phyloP scores from a whole-genome alignment of 92 coral and sea anemone genomes.

The Blastomussa wellsi region DNA sequence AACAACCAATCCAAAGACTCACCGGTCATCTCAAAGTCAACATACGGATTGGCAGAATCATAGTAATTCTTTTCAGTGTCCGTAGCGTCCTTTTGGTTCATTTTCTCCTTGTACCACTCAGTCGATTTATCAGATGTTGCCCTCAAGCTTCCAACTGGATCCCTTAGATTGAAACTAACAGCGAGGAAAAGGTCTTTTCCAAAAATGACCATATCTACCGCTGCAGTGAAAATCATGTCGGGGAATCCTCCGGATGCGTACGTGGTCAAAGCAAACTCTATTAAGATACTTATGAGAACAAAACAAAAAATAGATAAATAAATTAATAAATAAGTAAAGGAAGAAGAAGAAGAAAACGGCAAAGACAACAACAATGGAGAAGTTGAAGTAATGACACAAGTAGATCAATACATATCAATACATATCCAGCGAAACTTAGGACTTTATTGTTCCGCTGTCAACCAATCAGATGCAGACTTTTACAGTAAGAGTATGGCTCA shows the following conservation, averaged over 20 bases:
- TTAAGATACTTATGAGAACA: slow-evolving; percentile 72
- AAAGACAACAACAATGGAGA: neutral
- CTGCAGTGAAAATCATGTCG: slow-evolving; percentile 75
- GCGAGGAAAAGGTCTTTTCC: slow-evolving; percentile 83
- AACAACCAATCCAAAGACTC: neutral
- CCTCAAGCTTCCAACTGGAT: slow-evolving; percentile 68
- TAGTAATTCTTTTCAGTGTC: slow-evolving; percentile 78
- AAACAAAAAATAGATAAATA: neutral
- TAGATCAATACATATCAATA: too few species aligned
- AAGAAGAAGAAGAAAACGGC: neutral
- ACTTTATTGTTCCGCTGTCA: neutral
- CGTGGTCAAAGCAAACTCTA: slow-evolving; percentile 79
- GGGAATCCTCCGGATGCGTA: slow-evolving; percentile 62
- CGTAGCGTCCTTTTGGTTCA: slow-evolving; percentile 86
- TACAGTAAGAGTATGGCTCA: neutral
- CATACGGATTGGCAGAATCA: slow-evolving; percentile 89
- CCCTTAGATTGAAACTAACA: slow-evolving; percentile 59
- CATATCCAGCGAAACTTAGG: too few species aligned
- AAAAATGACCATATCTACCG: slow-evolving; percentile 90
- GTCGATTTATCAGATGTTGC: slow-evolving; percentile 65
- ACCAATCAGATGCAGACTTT: neutral
- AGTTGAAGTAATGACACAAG: too few species aligned
- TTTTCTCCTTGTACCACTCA: slow-evolving; percentile 79
- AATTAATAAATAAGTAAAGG: neutral
- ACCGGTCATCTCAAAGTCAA: slow-evolving; percentile 94